phyloP scores from a whole-genome alignment of 2,113 vertebrate species.

The Pogonocichla stellata region DNA sequence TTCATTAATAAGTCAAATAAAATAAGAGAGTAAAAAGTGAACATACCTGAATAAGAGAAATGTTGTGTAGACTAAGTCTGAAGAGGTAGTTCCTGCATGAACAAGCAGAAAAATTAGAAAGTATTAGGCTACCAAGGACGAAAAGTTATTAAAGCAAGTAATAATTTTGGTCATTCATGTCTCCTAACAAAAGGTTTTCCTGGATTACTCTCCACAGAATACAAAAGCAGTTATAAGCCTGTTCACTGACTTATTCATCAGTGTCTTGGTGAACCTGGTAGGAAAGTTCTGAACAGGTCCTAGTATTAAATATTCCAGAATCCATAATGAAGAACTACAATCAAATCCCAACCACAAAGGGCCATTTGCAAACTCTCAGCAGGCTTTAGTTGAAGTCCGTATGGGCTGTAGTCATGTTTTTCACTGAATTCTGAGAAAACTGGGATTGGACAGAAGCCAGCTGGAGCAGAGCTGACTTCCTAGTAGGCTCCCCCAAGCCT shows the following conservation, averaged over 20 bases:
- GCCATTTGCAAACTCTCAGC: not conserved
- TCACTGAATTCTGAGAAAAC: not conserved
- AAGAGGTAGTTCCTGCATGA: constrained; percentile 95
- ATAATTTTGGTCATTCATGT: not conserved
- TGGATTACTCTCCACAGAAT: not conserved
- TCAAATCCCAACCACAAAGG: not conserved
- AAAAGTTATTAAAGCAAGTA: not conserved
- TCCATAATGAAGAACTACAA: not conserved
- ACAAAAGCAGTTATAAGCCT: not conserved
- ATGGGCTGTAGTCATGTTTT: not conserved
- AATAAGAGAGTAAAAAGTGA: not conserved
- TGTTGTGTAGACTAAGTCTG: constrained; percentile 91
- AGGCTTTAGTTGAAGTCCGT: not conserved
- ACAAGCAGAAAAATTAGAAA: constrained; percentile 61
- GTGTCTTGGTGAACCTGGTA: not conserved
- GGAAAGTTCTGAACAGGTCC: not conserved
- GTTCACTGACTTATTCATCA: not conserved
- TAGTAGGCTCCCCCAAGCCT: not conserved
- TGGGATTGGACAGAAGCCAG: not conserved
- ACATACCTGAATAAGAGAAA: constrained; percentile 94
- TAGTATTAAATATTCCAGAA: not conserved
- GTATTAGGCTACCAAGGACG: constrained; percentile 8
- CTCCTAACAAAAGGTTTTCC: not conserved
- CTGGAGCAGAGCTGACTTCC: not conserved
- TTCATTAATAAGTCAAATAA: constrained; percentile 33